Evolutionary conservation across 1,140 invertebrate genomes (phyloP), one percentile per base, ranked within the genome.

Genomic region (Drosophila leontia): DNA sequence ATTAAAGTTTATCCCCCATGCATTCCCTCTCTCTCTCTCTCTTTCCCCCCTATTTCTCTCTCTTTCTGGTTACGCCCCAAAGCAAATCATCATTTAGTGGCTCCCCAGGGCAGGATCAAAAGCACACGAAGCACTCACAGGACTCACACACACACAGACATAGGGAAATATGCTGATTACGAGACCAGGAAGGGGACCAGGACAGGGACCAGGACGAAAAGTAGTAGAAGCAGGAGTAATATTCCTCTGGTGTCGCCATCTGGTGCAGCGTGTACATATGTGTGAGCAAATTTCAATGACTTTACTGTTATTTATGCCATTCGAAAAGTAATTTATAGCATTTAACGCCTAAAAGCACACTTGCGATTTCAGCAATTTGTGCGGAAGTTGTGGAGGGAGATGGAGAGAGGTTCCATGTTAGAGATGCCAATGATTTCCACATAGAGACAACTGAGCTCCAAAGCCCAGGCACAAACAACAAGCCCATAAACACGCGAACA

Each of bases 261-360:
- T 77, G 75, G 19, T 42, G 34, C 51, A 55, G 51, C 17, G 12
- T 55, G 32, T 39, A 29, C 26, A 29, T 29, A 39, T 19, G 51
- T n/a, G 39, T 17, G 23, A 35, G 55, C 60, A 56, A 78, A 79
- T 65, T 64, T 68, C 57, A 80, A 64, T 80, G 81, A 74, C 68
- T 75, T 81, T 72, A 65, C 61, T 56, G 58, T 71, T 85, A 64
- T 78, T 75, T 81, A 67, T 75, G 64, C 80, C 51, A 71, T 83
- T 75, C 74, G 77, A 81, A 83, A 80, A 63, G 80, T 83, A 83
- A 83, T 88, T 88, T 88, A 88, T 80, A 71, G 69, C 74, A 84
- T 80, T 88, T 88, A 80, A 82, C 77, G 86, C 86, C 82, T 75
- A 78, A 75, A 72, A 80, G 82, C 86, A 82, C 82, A 90, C 76